These are phyloP conservation scores for Hyphantria cunea DNA, from an alignment of 1,140 invertebrate species.

Conservation along the genomic window DNA sequence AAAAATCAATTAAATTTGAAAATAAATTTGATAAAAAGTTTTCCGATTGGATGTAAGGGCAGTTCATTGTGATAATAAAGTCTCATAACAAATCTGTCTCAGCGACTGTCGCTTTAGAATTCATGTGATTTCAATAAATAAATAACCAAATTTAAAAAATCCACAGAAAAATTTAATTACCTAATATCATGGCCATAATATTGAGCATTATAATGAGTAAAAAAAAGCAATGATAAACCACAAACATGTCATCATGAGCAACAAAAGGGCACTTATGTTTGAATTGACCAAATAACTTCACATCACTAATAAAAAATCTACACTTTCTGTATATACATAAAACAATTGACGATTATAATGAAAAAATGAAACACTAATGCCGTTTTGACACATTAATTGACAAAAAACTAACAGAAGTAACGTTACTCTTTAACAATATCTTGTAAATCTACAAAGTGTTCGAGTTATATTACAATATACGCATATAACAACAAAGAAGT, in stretches of 20 bases:
- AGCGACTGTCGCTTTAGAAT: constrained; percentile 11
- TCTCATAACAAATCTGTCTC: constrained; percentile 19
- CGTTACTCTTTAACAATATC: constrained; percentile 63
- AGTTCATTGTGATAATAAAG: constrained; percentile 19
- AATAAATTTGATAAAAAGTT: no score
- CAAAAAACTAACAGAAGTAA: constrained; percentile 72
- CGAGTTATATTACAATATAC: constrained; percentile 46
- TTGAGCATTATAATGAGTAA: constrained; percentile 80
- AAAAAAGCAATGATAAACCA: constrained; percentile 53
- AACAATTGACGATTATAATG: constrained; percentile 71
- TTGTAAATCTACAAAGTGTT: constrained; percentile 60
- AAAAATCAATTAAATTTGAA: background rate
- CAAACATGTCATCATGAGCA: constrained; percentile 57
- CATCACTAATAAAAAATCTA: constrained; percentile 42
- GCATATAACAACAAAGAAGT: constrained; percentile 66
- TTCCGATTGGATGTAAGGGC: no score
- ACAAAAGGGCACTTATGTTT: constrained; percentile 62
- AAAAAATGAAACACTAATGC: constrained; percentile 46
- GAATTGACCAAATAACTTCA: constrained; percentile 71
- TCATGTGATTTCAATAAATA: constrained; percentile 44
- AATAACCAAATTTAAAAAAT: constrained; percentile 61
- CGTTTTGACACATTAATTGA: constrained; percentile 73
- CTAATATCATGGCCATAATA: constrained; percentile 75
- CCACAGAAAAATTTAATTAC: constrained; percentile 58
- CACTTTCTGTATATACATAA: constrained; percentile 52